A percentile compares a stretch with the other conserved stretches of the same genome.
phyloP scores from a whole-genome alignment of 92 coral and sea anemone genomes.

The Palythoa heliodiscus region DNA sequence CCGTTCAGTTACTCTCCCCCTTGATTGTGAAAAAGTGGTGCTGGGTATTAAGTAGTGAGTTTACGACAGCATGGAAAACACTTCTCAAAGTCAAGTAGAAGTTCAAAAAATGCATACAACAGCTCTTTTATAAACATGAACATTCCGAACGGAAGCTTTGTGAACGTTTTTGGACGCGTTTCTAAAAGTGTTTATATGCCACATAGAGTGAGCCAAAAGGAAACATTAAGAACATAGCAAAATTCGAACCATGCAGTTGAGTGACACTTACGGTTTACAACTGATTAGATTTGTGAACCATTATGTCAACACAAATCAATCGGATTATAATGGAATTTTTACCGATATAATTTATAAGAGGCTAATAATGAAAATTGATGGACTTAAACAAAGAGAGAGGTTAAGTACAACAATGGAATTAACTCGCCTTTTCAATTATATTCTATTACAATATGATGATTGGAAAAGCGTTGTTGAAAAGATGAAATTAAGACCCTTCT shows the following conservation, averaged over 20 bases:
- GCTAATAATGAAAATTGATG: constrained; percentile 20
- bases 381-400: constrained; percentile 6
- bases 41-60: no score
- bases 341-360: constrained; percentile 34
- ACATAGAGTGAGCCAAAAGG: background rate
- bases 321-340: constrained; percentile 17
- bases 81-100: background rate
- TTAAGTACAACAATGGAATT: constrained; percentile 37
- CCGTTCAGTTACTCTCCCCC: no score
- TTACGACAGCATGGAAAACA: no score
- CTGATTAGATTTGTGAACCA: constrained; percentile 13
- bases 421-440: constrained; percentile 43
- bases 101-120: background rate
- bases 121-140: background rate
- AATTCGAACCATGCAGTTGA: constrained; percentile 15
- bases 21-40: no score
- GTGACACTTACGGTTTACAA: background rate
- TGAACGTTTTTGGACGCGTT: background rate
- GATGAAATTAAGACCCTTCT: background rate
- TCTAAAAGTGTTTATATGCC: background rate
- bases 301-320: constrained; percentile 31
- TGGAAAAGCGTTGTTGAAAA: constrained; percentile 1
- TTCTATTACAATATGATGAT: constrained; percentile 34
- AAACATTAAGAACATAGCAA: background rate
- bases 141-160: no score